phyloP scores from a whole-genome alignment of 2,797 vertebrate genomes.

The Lophotriccus pileatus region DNA sequence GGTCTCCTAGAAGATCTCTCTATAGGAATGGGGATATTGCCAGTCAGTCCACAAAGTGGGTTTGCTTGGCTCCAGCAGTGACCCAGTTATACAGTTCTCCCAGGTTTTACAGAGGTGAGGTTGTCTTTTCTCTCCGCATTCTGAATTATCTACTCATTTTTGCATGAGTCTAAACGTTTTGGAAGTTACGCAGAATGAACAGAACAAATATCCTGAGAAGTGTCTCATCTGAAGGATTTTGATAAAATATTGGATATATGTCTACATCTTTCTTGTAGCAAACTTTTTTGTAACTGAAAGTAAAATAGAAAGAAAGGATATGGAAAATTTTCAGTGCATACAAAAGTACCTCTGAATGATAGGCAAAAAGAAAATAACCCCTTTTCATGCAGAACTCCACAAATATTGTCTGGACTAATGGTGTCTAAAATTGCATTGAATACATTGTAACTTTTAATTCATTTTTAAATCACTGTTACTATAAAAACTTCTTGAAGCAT shows the following conservation, averaged over 20 bases:
- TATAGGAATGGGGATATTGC: background rate
- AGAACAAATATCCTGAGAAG: background rate
- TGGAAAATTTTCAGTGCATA: background rate
- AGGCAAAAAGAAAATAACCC: slow-evolving; percentile 1
- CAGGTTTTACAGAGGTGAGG: background rate
- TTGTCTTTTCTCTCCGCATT: background rate
- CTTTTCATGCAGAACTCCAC: slow-evolving; percentile 27
- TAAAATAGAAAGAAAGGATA: background rate
- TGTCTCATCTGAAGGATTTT: background rate
- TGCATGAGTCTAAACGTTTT: background rate
- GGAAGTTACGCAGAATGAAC: background rate
- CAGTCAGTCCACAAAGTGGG: background rate
- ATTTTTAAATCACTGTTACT: slow-evolving; percentile 5
- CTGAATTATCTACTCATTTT: background rate
- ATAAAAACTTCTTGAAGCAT: slow-evolving; percentile 34
- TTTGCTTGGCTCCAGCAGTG: background rate
- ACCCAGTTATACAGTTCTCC: background rate
- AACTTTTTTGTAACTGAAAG: background rate
- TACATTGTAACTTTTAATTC: slow-evolving; percentile 24
- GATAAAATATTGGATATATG: background rate
- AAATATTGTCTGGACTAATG: slow-evolving; percentile 32
- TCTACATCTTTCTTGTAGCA: background rate
- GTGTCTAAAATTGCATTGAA: slow-evolving; percentile 41
- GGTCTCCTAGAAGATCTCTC: background rate
- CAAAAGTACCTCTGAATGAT: slow-evolving; percentile 1